phyloP scores from a whole-genome alignment of 2,888 invertebrate genomes.

The Cephalotes varians region DNA sequence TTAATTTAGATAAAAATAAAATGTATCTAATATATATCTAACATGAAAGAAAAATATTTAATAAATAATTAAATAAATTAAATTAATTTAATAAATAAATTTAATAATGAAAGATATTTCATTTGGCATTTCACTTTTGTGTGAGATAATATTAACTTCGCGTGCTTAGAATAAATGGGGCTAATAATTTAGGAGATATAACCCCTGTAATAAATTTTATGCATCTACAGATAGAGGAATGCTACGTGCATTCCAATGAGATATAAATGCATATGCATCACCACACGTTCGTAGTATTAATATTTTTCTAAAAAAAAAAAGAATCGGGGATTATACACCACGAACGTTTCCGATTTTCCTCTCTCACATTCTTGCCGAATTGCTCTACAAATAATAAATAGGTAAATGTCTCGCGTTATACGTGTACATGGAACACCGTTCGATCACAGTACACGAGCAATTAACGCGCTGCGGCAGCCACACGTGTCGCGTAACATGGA shows the following conservation, averaged over 20 bases:
- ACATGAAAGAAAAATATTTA: not conserved
- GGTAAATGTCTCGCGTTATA: not conserved
- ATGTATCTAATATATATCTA: not conserved
- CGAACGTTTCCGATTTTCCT: not conserved
- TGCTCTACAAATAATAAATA: not conserved
- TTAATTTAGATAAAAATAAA: not conserved
- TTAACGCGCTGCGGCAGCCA: slow-evolving; percentile 4
- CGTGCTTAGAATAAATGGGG: slow-evolving; percentile 20
- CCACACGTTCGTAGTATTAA: slow-evolving; percentile 10
- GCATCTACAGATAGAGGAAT: slow-evolving; percentile 19
- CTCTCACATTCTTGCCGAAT: not conserved
- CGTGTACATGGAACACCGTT: not conserved
- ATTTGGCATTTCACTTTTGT: not conserved
- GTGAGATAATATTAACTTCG: slow-evolving; percentile 30
- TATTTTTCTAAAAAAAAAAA: not conserved
- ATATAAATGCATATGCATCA: slow-evolving; percentile 31
- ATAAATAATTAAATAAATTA: too few relatives aligned
- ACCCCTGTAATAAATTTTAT: slow-evolving; percentile 27
- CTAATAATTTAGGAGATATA: slow-evolving; percentile 12
- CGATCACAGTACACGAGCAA: not conserved
- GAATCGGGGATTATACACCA: not conserved
- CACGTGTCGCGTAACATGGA: not conserved
- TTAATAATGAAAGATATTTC: too few relatives aligned
- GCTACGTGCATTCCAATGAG: slow-evolving; percentile 19
- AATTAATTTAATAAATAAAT: too few relatives aligned